Conservation (phyloP, 2,113 vertebrate species). For the Trematomus loennbergii region DNA sequence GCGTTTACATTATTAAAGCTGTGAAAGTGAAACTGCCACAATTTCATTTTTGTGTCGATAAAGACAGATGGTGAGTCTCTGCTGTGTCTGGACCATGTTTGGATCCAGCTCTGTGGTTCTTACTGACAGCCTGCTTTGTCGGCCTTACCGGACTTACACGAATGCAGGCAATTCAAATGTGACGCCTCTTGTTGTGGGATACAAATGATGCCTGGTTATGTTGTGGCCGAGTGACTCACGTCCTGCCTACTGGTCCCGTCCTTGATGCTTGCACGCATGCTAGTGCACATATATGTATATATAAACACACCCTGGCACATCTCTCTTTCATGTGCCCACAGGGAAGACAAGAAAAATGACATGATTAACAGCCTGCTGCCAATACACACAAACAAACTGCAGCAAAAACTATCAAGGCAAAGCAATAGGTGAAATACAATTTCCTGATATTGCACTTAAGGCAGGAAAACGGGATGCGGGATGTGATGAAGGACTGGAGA, state of each 20-base stretch:
- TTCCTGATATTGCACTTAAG: conserved; percentile 57
- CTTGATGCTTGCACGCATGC: conserved; percentile 45
- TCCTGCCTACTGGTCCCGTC: conserved; percentile 45
- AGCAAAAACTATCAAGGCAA: neutral
- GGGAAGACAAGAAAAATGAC: conserved; percentile 8
- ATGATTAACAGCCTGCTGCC: neutral
- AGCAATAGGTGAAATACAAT: conserved; percentile 2
- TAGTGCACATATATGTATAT: conserved; percentile 16
- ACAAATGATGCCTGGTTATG: conserved; percentile 32
- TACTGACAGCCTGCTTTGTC: conserved; percentile 34
- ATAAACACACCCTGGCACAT: conserved; percentile 33
- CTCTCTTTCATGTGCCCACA: conserved; percentile 42
- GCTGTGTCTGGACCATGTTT: conserved; percentile 57
- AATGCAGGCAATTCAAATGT: conserved; percentile 59
- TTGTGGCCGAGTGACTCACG: conserved; percentile 48
- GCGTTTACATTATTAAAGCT: neutral
- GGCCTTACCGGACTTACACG: conserved; percentile 40
- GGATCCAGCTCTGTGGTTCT: conserved; percentile 24
- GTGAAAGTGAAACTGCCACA: conserved; percentile 23
- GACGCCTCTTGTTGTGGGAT: conserved; percentile 33
- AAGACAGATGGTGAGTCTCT: conserved; percentile 38
- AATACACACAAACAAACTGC: neutral
- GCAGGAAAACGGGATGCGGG: conserved; percentile 53
- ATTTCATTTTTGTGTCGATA: conserved; percentile 56
- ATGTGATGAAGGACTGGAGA: conserved; percentile 49